These are phyloP conservation scores for Crioceris asparagi DNA, from an alignment of 2,888 invertebrate species.

Conservation along the genomic window DNA sequence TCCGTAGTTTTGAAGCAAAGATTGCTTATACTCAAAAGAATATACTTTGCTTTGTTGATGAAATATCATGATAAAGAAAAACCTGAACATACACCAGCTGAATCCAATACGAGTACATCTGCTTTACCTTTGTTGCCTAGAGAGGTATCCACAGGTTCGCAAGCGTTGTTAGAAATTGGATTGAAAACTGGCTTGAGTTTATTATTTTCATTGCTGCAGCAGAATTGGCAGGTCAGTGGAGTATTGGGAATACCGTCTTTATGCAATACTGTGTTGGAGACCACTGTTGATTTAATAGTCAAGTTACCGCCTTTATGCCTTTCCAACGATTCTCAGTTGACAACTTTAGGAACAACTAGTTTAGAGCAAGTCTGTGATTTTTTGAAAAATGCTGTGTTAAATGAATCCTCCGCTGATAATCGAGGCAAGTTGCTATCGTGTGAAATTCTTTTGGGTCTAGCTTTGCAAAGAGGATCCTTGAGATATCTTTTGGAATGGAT, in stretches of 20 bases:
- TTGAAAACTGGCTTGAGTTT: constrained; percentile 50
- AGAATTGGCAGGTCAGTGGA: constrained; percentile 45
- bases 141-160: constrained; percentile 34
- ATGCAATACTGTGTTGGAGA: constrained; percentile 48
- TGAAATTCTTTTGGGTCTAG: constrained; percentile 46
- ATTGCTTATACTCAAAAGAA: constrained; percentile 45
- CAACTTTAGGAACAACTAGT: constrained; percentile 41
- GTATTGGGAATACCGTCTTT: constrained; percentile 37
- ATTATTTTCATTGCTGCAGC: constrained; percentile 46
- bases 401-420: constrained; percentile 41
- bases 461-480: constrained; percentile 49
- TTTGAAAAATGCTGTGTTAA: constrained; percentile 42
- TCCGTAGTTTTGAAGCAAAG: constrained; percentile 44
- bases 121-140: constrained; percentile 15
- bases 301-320: constrained; percentile 48
- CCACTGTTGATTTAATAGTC: constrained; percentile 45
- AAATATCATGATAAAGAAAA: constrained; percentile 42
- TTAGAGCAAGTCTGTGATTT: constrained; percentile 44
- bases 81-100: constrained; percentile 11
- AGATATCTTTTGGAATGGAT: constrained; percentile 52
- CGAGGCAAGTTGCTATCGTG: constrained; percentile 37
- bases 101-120: constrained; percentile 12
- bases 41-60: constrained; percentile 44
- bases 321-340: constrained; percentile 47
- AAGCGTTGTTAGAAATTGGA: constrained; percentile 49